Percentiles rank a stretch among this genome's conserved stretches.
These are phyloP conservation scores for Bellardia pandia DNA, from an alignment of 2,888 invertebrate genomes.

Conservation along the genomic window DNA sequence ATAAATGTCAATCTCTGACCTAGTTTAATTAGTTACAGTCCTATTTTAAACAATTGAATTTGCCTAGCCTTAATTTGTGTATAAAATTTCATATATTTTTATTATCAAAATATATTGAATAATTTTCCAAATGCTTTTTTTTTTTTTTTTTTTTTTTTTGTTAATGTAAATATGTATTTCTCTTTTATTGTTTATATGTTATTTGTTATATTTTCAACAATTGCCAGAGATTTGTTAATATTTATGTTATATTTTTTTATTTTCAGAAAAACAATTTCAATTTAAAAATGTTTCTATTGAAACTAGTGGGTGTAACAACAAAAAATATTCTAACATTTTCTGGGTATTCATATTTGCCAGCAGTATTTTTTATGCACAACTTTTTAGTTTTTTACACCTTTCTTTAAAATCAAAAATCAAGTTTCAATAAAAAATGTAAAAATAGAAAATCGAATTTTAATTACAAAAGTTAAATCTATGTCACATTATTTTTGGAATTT, in stretches of 20 bases:
- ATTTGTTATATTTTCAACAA: neutral
- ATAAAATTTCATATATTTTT: no score
- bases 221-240: conserved; percentile 16
- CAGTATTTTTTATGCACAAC: neutral
- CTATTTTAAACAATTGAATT: no score
- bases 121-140: no score
- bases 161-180: neutral
- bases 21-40: no score
- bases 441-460: conserved; percentile 3
- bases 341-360: neutral
- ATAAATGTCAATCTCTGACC: no score
- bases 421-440: neutral
- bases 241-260: neutral
- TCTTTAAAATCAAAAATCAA: conserved; percentile 5
- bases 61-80: no score
- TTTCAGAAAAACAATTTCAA: conserved; percentile 1
- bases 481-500: neutral
- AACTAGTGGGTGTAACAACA: neutral
- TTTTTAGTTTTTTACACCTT: neutral
- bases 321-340: conserved; percentile 7
- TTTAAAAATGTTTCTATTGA: neutral
- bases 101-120: no score
- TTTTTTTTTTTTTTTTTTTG: no score
- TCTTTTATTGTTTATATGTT: neutral
- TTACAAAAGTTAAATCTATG: conserved; percentile 4